These are phyloP conservation scores for Escarpia spicata DNA, from an alignment of 2,888 invertebrate species.

Conservation along the genomic window DNA sequence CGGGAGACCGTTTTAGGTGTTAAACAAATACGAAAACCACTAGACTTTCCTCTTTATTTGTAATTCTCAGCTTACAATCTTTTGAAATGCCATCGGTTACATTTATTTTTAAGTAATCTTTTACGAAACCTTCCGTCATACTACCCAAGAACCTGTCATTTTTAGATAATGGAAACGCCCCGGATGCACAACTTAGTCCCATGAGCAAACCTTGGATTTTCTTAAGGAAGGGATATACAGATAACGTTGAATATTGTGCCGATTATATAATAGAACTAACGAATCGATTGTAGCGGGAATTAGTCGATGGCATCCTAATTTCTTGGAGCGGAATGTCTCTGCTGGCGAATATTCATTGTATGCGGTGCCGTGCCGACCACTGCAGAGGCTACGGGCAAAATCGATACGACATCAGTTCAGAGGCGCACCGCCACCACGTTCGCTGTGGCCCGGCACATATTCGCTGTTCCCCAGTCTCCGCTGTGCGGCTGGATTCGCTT, in stretches of 20 bases:
- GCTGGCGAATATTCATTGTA: slow-evolving; percentile 3
- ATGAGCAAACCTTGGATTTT: too few relatives aligned
- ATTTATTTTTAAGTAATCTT: neutral
- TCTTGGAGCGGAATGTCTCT: neutral
- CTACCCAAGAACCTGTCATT: neutral
- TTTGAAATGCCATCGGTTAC: too few relatives aligned
- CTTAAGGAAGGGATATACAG: too few relatives aligned
- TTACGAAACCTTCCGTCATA: neutral
- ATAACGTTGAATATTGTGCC: too few relatives aligned
- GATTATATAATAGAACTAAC: neutral
- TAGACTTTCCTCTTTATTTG: too few relatives aligned
- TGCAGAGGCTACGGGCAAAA: neutral
- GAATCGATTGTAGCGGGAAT: neutral
- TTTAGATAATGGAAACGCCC: neutral
- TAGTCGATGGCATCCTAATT: slow-evolving; percentile 4
- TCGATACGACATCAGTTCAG: neutral
- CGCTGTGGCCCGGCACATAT: neutral
- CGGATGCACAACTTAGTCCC: neutral
- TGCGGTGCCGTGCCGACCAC: neutral
- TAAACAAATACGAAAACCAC: too few relatives aligned
- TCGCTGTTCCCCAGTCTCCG: neutral
- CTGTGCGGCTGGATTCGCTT: neutral
- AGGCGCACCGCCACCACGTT: neutral
- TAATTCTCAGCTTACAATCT: too few relatives aligned
- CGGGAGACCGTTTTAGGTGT: neutral